Percentiles rank a stretch among this genome's conserved stretches.
Conservation (phyloP, 2,113 vertebrate species). For the Corynorhinus townsendii region DNA sequence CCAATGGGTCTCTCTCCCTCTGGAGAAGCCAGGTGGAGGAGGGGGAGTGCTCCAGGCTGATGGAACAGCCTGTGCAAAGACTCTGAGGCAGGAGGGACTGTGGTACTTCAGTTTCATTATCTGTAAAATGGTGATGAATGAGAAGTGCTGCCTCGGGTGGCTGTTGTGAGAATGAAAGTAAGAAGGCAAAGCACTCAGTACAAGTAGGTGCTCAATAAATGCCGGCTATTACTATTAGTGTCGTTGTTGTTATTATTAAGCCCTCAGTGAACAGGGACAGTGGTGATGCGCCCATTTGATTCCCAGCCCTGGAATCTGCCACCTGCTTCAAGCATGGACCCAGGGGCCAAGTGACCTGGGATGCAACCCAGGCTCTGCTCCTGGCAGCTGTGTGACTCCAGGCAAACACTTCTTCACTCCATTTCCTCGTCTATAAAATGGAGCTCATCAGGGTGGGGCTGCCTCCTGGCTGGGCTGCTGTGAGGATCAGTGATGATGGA, state of each 20-base stretch:
- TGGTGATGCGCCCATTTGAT: background rate
- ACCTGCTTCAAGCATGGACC: fast-evolving
- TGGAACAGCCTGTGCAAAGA: background rate
- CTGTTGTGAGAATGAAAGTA: background rate
- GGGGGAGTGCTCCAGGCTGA: too few species aligned
- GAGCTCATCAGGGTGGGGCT: background rate
- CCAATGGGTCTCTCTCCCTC: background rate
- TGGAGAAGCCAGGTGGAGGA: background rate
- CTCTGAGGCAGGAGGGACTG: background rate
- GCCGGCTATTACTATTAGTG: background rate
- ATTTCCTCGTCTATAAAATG: background rate
- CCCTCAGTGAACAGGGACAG: background rate
- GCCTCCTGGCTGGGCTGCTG: background rate
- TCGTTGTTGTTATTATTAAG: background rate
- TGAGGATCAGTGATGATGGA: fast-evolving
- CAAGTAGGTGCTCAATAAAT: background rate
- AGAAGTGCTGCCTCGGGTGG: background rate
- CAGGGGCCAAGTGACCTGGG: background rate
- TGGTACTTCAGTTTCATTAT: background rate
- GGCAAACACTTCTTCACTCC: background rate
- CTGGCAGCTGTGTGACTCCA: background rate
- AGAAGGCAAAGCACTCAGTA: background rate
- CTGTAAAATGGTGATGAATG: too few species aligned
- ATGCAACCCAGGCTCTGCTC: background rate
- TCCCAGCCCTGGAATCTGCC: background rate